Percentiles rank a stretch among this genome's conserved stretches.
These are phyloP conservation scores for Epinotia brunnichana DNA, from an alignment of 2,888 invertebrate species.

Conservation along the genomic window DNA sequence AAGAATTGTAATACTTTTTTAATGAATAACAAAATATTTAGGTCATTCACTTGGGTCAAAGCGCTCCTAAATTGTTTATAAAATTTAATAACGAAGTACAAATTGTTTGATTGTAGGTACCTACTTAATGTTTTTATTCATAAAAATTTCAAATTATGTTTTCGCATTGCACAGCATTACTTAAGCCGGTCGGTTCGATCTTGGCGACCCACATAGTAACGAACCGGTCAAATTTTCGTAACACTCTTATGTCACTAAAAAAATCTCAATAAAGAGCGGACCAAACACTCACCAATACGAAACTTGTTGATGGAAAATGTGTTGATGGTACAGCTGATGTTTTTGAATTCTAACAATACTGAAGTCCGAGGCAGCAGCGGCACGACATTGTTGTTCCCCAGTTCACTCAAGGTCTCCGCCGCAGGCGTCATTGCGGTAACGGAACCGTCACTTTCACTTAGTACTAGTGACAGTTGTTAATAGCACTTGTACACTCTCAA, in stretches of 20 bases:
- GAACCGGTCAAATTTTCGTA: conserved; percentile 25
- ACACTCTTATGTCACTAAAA: conserved; percentile 35
- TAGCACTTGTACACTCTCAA: conserved; percentile 50
- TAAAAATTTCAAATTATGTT: not conserved
- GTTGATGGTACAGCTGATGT: conserved; percentile 86
- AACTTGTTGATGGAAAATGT: conserved; percentile 82
- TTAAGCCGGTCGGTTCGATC: conserved; percentile 22
- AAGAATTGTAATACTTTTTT: too few relatives aligned
- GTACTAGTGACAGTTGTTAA: conserved; percentile 2
- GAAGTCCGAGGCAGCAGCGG: conserved; percentile 82
- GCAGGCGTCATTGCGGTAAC: conserved; percentile 50
- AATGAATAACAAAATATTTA: too few relatives aligned
- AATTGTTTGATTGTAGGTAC: too few relatives aligned
- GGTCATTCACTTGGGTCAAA: too few relatives aligned
- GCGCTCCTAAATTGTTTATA: too few relatives aligned
- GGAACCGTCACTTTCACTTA: conserved; percentile 49
- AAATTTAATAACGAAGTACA: too few relatives aligned
- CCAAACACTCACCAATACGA: conserved; percentile 82
- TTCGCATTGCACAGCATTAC: not conserved
- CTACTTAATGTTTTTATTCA: not conserved
- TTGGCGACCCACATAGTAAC: conserved; percentile 17
- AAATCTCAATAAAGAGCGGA: conserved; percentile 8
- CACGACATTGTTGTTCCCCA: conserved; percentile 74
- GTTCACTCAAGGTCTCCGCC: conserved; percentile 59
- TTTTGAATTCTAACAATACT: conserved; percentile 87